Base-by-base conservation (phyloP, 2,888 invertebrate genomes). In the Perithous albicinctus region DNA sequence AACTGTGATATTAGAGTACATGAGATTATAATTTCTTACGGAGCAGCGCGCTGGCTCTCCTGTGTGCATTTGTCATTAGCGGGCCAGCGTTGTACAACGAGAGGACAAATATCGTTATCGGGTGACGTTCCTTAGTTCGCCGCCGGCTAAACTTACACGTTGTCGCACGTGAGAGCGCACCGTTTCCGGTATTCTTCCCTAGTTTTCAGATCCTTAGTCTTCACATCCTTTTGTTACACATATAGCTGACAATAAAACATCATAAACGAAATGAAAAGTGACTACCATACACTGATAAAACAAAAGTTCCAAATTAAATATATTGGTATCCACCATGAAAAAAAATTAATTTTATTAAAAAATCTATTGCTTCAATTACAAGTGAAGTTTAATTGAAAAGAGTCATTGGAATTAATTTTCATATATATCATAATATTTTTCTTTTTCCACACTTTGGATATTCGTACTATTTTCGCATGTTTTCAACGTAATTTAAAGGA, bases 81-180 rank as follows among this genome's bases (percentile, higher is more conserved):
- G 74, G 76, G 67, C 69, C 67, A 67, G 83, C 73, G 81, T 69
- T 79, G 69, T 67, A 78, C 74, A 77, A 59, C 56, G 63, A 64
- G 72, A 85, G 82, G 80, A 73, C 80, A 85, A 85, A 85, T 85
- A 85, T 84, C 80, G 84, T 85, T 85, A 85, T 85, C 85, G 61
- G 84, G 73, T 82, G 82, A 85, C 78, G 79, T 78, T 85, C 81
- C 72, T 78, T 85, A 78, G 76, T 78, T 82, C 69, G 75, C 72
- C 59, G 80, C 59, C 70, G 54, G 61, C 66, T 20, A 78, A 80
- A 72, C 46, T 46, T 26, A 63, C 59, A 41, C 8, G 38, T 54
- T 18, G 46, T 74, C 32, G 26, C 46, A 48, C 48, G 64, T 64
- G 70, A 66, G 77, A 69, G 46, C 64, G 41, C 32, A 43, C 59